Evolutionary conservation across 2,113 vertebrate species (phyloP).

Genomic region (Daubentonia madagascariensis): DNA sequence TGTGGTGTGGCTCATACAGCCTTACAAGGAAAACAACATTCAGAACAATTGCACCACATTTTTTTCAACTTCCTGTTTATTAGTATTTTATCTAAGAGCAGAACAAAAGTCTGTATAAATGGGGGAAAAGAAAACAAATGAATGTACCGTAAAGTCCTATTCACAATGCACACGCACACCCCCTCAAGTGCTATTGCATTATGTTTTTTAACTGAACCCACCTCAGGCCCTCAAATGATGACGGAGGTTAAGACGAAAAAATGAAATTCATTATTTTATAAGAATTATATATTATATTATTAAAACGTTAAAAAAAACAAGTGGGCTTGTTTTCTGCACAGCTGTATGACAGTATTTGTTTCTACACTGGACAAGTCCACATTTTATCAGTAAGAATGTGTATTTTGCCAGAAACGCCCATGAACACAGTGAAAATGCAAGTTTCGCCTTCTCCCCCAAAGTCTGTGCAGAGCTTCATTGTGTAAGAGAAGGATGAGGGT

Average conservation of each 20-base stretch:
- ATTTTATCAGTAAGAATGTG: not conserved
- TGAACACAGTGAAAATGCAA: not conserved
- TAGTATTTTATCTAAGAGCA: slow-evolving; percentile 71
- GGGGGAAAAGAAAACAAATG: slow-evolving; percentile 25
- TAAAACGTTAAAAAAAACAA: not conserved
- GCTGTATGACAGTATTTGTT: not conserved
- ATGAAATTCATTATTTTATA: not conserved
- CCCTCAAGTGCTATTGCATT: not conserved
- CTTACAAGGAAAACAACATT: slow-evolving; percentile 60
- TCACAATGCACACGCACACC: not conserved
- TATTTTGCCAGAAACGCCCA: not conserved
- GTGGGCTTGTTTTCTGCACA: not conserved
- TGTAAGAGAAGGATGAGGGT: not conserved
- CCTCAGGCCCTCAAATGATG: not conserved
- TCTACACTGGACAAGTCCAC: not conserved
- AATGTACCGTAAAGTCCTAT: not conserved
- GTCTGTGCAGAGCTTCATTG: not conserved
- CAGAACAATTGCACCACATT: slow-evolving; percentile 67
- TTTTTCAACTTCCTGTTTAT: slow-evolving; percentile 78
- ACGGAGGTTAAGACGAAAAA: not conserved
- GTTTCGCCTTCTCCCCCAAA: fast-evolving
- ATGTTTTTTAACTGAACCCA: not conserved
- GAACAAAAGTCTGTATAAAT: slow-evolving; percentile 69
- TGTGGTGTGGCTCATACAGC: fast-evolving
- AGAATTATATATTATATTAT: not conserved